Evolutionary conservation across 1,140 invertebrate species (phyloP), one percentile per base, ranked within the genome.

Genomic region (Nixonia krombeini): DNA sequence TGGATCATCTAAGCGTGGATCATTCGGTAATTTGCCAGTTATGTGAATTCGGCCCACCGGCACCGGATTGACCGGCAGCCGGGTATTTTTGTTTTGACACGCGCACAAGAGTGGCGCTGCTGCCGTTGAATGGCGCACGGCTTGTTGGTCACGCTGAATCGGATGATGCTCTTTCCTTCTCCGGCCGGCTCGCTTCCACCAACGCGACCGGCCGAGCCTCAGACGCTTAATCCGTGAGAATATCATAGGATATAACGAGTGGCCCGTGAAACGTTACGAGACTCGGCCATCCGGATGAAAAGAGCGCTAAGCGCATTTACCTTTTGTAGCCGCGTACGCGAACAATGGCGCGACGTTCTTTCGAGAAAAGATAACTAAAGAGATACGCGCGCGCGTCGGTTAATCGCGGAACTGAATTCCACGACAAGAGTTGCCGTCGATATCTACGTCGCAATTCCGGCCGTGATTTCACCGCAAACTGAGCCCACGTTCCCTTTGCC

Each of bases 51-150:
- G 10, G 15, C 31, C 25, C 25, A 31, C 49, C 49, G 17, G 35
- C 38, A 28, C 16, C 35, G 35, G 10, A 26, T 28, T 51, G 25
- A 13, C 41, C 41, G 21, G 68, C 57, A 61, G 61, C 51, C 62
- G 55, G 57, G 63, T 70, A 80, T 79, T 75, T 72, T 75, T 82
- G 75, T 85, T 85, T 83, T 83, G 82, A 85, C 83, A 84, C 81
- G 83, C 79, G 82, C 71, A 76, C 49, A 73, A 74, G 73, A 79
- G 70, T 51, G 41, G 37, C 65, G 68, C 70, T 62, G 61, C 64
- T 57, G 53, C 51, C n/a, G n/a, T 78, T 68, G 62, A 76, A 80
- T 83, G 81, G 65, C 63, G 41, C 57, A 83, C 61, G 81, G 80
- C 68, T 81, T 79, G 72, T 73, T 79, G 78, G 61, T 44, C 77